A percentile compares a stretch with the other conserved stretches of the same genome.
Evolutionary conservation across 2,113 vertebrate genomes (phyloP).

Genomic region (Perca flavescens): DNA sequence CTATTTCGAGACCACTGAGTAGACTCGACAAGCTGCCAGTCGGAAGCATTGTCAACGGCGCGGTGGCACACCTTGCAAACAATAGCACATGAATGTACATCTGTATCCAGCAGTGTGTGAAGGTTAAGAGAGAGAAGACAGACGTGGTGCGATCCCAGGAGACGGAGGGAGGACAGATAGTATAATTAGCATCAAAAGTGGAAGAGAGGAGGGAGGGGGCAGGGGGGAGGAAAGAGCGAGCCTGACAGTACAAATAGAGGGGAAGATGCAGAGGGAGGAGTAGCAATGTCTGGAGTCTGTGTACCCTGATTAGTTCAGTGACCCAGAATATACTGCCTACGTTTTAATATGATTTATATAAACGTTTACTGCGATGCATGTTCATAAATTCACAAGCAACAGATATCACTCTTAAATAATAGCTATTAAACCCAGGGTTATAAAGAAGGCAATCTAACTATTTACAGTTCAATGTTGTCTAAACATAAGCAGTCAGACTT

Average conservation of each 20-base stretch:
- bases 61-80: constrained; percentile 59
- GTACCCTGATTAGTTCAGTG: constrained; percentile 68
- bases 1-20: constrained; percentile 46
- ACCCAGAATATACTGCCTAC: constrained; percentile 58
- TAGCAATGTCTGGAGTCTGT: constrained; percentile 70
- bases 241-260: constrained; percentile 59
- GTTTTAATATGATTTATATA: neutral
- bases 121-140: constrained; percentile 68
- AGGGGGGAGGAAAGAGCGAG: constrained; percentile 9
- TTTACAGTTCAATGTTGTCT: neutral
- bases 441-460: neutral
- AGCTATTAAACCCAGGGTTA: neutral
- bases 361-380: neutral
- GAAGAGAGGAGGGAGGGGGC: constrained; percentile 37
- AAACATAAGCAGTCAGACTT: neutral
- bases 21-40: constrained; percentile 62
- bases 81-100: constrained; percentile 27
- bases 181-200: constrained; percentile 78
- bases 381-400: constrained; percentile 1
- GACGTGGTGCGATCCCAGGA: constrained; percentile 61
- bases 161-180: constrained; percentile 72
- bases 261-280: constrained; percentile 55
- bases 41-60: constrained; percentile 53
- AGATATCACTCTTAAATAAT: neutral
- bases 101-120: constrained; percentile 63